phyloP scores from a whole-genome alignment of 92 coral and sea anemone species.

The Palythoa grandiflora region DNA sequence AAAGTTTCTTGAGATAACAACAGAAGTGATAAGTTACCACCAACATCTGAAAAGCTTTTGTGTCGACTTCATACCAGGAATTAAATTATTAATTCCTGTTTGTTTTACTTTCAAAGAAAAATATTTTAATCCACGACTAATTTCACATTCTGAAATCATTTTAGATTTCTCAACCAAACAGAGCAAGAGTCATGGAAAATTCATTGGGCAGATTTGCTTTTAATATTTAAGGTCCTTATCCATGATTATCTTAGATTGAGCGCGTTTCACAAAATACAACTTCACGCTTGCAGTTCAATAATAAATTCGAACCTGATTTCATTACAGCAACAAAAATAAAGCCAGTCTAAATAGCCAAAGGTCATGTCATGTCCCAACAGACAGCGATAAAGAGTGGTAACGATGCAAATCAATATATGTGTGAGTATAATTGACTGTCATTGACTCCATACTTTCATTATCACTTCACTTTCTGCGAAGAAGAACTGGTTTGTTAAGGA shows the following conservation, averaged over 20 bases:
- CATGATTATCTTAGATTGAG: not conserved
- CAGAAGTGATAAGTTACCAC: not conserved
- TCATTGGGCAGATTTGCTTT: not conserved
- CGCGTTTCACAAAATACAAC: not conserved
- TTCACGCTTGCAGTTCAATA: not conserved
- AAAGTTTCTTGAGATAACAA: not conserved
- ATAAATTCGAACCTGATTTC: not conserved
- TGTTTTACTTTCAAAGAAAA: too few relatives aligned
- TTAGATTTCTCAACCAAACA: not conserved
- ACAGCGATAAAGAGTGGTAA: not conserved
- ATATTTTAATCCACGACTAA: too few relatives aligned
- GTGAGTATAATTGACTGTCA: not conserved
- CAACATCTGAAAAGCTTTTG: not conserved
- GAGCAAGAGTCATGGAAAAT: not conserved
- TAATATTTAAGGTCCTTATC: not conserved
- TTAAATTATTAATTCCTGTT: too few relatives aligned
- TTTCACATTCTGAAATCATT: too few relatives aligned
- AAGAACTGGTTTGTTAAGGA: not conserved
- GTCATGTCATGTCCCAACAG: not conserved
- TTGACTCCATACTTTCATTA: not conserved
- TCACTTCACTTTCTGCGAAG: not conserved
- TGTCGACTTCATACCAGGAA: not conserved
- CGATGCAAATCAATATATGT: not conserved
- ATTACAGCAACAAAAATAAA: not conserved
- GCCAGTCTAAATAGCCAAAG: not conserved